phyloP scores from a whole-genome alignment of 2,797 vertebrate genomes.

The Lepus oiostolus region DNA sequence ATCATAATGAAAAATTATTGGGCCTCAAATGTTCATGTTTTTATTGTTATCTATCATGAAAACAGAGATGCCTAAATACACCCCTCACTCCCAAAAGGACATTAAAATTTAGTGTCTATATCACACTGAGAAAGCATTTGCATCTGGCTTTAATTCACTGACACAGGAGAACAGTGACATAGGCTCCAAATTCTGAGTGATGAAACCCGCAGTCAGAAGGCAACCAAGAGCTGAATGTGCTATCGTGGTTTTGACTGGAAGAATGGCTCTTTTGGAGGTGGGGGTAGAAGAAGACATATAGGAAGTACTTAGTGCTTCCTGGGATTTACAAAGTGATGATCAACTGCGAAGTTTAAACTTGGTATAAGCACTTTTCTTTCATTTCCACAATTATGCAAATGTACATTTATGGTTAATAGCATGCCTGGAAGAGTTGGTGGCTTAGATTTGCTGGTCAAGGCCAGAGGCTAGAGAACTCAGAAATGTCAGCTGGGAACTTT shows the following conservation, averaged over 20 bases:
- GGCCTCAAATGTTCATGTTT: slow-evolving; percentile 44
- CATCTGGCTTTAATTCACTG: slow-evolving; percentile 64
- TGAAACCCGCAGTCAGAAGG: slow-evolving; percentile 7
- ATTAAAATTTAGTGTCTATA: slow-evolving; percentile 60
- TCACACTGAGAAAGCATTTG: slow-evolving; percentile 33
- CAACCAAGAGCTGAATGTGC: neutral
- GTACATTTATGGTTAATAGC: neutral
- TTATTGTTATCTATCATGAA: slow-evolving; percentile 53
- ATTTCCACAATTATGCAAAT: neutral
- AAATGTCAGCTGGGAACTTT: neutral
- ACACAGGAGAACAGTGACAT: neutral
- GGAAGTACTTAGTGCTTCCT: neutral
- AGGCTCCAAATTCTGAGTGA: slow-evolving; percentile 18
- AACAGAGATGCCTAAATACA: slow-evolving; percentile 63
- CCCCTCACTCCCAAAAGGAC: neutral
- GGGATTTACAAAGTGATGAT: slow-evolving; percentile 24
- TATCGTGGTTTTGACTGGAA: neutral
- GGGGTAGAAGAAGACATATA: neutral
- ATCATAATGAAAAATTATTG: slow-evolving; percentile 72
- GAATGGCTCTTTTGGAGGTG: slow-evolving; percentile 2
- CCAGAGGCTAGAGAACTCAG: neutral
- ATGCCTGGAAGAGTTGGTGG: slow-evolving; percentile 28
- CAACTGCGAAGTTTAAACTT: neutral
- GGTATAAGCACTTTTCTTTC: neutral
- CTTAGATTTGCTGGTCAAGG: neutral